Base-by-base conservation (phyloP, 2,797 vertebrate genomes). In the Enteromius anoplus region DNA sequence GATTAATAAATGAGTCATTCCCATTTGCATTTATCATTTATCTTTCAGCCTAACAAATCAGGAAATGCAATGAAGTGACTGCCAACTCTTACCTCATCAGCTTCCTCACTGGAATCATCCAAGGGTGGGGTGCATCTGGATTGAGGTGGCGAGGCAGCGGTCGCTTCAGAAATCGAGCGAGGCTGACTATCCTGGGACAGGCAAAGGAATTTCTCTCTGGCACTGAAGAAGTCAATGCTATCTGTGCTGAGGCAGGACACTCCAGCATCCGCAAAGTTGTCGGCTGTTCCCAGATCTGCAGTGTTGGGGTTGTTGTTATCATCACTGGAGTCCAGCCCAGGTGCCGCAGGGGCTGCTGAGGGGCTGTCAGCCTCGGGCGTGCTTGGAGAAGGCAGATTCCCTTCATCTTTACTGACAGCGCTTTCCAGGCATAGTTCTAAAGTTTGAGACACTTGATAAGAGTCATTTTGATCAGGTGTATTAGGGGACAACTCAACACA, bases 171-270 rank as follows among this genome's bases (percentile, higher is more conserved):
- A 76, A 91, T 92, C 0, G 92, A 89, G 29, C 91, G 89, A 0
- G 92, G 82, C 0, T 91, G 89, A 51, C 92, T 93, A 77, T 98
- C 97, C 87, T 96, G 96, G 32, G 96, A 96, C 85, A 98, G 91
- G 75, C 96, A 96, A 86, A 97, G 94, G 0, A 99, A 99, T 89
- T 97, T 99, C 83, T 97, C 97, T 68, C 97, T 93, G 88, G 98
- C 97, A 0, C 96, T 98, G 90, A 97, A 95, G 92, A 99, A 99
- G 92, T 98, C 94, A 15, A 99, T 99, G 90, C 96, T 95, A 91
- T 98, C 97, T 0, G 93, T 86, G 85, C 96, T 96, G 84, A 95
- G 95, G 82, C 91, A 93, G 15, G 95, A 91, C 6, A 89, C 93
- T 8, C 89, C 86, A 0, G 95, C 87, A 87, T 89, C 62, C 86